phyloP scores from a whole-genome alignment of 2,888 invertebrate species.

The Gnatocerus cornutus region DNA sequence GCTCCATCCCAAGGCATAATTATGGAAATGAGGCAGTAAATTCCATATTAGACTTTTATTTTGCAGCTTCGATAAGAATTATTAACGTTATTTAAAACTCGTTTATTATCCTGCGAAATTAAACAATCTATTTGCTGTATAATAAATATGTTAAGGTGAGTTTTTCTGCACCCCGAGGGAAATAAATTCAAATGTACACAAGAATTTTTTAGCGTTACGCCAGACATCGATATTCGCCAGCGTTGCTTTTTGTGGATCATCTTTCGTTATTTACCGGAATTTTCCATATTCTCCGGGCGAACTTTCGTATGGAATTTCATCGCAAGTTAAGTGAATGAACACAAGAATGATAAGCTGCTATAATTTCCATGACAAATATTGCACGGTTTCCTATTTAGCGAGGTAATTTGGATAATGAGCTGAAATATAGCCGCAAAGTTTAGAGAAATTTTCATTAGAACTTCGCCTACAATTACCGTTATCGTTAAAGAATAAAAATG shows the following conservation, averaged over 20 bases:
- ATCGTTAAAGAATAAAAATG: conserved; percentile 22
- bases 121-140: conserved; percentile 16
- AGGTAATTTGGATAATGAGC: conserved; percentile 25
- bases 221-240: conserved; percentile 10
- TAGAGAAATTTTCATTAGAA: conserved; percentile 26
- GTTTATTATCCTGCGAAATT: conserved; percentile 32
- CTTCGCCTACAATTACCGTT: conserved; percentile 28
- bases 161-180: neutral
- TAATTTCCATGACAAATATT: conserved; percentile 26
- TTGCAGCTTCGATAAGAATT: conserved; percentile 36
- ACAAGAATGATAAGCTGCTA: conserved; percentile 27
- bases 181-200: conserved; percentile 12
- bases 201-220: conserved; percentile 20
- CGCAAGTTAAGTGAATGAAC: conserved; percentile 20
- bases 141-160: conserved; percentile 7
- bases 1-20: conserved; percentile 41
- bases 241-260: conserved; percentile 17
- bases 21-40: conserved; percentile 45
- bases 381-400: conserved; percentile 15
- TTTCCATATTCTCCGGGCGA: conserved; percentile 4
- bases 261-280: conserved; percentile 5
- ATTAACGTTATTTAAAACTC: conserved; percentile 33
- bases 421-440: conserved; percentile 24
- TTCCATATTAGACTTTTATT: conserved; percentile 37
- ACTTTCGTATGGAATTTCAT: conserved; percentile 19